A percentile compares a stretch with the other conserved stretches of the same genome.
phyloP scores from a whole-genome alignment of 2,113 vertebrate species.

The Rattus rattus region DNA sequence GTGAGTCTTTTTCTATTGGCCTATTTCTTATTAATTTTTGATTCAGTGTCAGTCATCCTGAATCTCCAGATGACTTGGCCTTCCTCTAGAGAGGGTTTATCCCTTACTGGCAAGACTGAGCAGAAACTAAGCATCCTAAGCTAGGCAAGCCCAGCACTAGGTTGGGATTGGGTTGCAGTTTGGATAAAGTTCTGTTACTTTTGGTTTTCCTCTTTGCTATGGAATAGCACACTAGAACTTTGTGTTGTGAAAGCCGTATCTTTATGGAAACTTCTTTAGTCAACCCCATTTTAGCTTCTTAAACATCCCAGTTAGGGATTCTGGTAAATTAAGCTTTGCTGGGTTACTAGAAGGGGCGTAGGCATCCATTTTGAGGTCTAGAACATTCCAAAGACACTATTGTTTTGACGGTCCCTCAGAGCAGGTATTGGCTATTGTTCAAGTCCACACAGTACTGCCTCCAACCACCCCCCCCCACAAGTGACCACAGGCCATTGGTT shows the following conservation, averaged over 20 bases:
- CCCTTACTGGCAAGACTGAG: conserved; percentile 11
- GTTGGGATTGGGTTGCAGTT: not conserved
- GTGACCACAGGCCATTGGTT: not conserved
- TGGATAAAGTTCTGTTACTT: not conserved
- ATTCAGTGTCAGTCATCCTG: not conserved
- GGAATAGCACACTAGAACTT: not conserved
- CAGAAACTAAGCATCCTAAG: not conserved
- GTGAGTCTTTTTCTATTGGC: conserved; percentile 33
- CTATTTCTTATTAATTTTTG: conserved; percentile 19
- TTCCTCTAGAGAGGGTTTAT: not conserved
- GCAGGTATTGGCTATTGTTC: not conserved
- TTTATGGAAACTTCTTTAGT: not conserved
- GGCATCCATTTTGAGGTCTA: not conserved
- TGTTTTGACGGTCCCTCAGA: not conserved
- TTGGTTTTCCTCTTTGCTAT: not conserved
- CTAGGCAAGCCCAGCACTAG: not conserved
- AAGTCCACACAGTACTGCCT: not conserved
- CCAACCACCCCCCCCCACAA: not conserved
- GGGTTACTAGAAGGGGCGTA: not conserved
- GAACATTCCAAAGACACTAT: not conserved
- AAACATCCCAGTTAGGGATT: not conserved
- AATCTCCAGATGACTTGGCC: conserved; percentile 1
- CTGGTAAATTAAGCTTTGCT: not conserved
- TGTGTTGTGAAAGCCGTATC: not conserved
- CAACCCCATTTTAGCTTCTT: not conserved